Evolutionary conservation across 2,113 vertebrate genomes (phyloP).

Genomic region (Nymphicus hollandicus): DNA sequence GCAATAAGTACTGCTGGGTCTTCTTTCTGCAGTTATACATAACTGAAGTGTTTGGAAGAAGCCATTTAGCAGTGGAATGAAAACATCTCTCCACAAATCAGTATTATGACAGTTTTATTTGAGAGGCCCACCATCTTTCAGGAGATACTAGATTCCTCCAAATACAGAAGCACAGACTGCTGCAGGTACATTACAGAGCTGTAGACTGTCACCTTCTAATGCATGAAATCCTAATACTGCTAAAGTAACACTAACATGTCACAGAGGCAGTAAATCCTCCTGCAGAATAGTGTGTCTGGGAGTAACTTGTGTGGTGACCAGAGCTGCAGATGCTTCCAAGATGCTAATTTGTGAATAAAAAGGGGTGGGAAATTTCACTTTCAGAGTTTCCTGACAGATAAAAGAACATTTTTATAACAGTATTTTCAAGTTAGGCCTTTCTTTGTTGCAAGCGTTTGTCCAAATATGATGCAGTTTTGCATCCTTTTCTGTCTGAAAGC

Average conservation of each 20-base stretch:
- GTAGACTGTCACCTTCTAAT: neutral
- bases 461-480: neutral
- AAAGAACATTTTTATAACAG: neutral
- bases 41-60: neutral
- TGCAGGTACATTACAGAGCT: neutral
- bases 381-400: neutral
- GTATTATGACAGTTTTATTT: neutral
- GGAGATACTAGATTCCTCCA: neutral
- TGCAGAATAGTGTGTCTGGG: neutral
- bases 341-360: neutral
- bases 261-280: neutral
- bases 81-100: neutral
- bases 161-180: neutral
- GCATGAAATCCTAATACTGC: neutral
- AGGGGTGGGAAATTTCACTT: neutral
- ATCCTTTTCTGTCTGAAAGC: neutral
- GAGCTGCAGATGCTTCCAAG: neutral
- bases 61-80: neutral
- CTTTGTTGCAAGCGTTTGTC: neutral
- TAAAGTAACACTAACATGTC: neutral
- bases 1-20: neutral
- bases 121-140: neutral
- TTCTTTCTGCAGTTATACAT: neutral
- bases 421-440: neutral
- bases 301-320: neutral